Evolutionary conservation across 53 echinoderm and acorn worm genomes (phyloP), one percentile per base, ranked within the genome.

Genomic region (Mesocentrotus franciscanus): DNA sequence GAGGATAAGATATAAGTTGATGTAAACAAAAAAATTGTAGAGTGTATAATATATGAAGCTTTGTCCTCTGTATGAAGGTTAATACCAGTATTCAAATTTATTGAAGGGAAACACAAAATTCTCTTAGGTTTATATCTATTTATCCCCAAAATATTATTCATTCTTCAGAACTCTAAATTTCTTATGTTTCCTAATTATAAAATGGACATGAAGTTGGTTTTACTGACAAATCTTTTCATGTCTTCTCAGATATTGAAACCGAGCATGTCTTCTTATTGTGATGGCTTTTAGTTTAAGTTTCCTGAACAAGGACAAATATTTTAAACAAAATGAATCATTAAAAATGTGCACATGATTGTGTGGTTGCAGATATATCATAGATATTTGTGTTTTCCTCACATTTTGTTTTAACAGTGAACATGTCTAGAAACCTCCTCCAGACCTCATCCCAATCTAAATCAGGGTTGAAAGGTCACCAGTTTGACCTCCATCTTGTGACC

Each of bases 401-500:
- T 66, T 9, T 18, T 66, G 9, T 66, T 16, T 75, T n/a, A 27
- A 57, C 87, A 87, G 87, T 42, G 12, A 84, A 27, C 49, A 39
- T 85, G 85, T 85, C 85, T 4, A 87, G 87, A 27, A 87, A 87
- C 87, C 58, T 59, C n/a, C 87, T 57, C 56, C 79, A 34, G 24
- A 56, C 93, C 42, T 85, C 85, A 61, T 85, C 95, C 5, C 95
- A 87, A 70, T 71, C 85, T 42, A 94, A 49, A 61, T 49, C 95
- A 55, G 95, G 94, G 56, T 55, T 94, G 49, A 94, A 70, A 94
- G 95, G 85, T 87, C 95, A 70, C 29, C 95, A 96, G 96, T 90
- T 84, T 91, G 95, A 89, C 84, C 94, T 97, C 30, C 97, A 98
- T 81, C 39, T 99, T 24, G 55, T 98, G 30, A 97, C 99, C 18